Conservation (phyloP, 2,888 invertebrate species). For the Asteroscopus sphinx region DNA sequence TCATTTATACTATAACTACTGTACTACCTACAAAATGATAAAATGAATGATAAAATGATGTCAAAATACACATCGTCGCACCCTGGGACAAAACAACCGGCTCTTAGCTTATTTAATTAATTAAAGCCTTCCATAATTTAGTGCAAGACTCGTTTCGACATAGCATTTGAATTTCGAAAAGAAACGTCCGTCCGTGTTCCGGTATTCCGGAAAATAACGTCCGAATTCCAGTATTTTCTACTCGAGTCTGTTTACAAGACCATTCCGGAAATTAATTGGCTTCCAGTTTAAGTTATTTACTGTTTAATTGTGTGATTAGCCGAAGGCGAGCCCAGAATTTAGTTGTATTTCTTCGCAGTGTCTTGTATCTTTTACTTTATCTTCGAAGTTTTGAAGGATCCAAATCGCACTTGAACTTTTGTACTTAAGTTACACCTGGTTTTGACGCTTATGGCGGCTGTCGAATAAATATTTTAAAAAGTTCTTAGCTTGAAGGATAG, state of each 20-base stretch:
- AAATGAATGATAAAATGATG: conserved; percentile 3
- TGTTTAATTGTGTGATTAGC: conserved; percentile 48
- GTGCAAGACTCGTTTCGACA: conserved; percentile 24
- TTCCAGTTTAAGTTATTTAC: conserved; percentile 49
- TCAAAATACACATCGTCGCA: conserved; percentile 3
- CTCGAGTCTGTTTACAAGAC: conserved; percentile 40
- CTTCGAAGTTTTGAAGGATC: conserved; percentile 14
- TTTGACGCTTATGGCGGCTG: conserved; percentile 25
- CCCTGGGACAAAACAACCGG: conserved; percentile 3
- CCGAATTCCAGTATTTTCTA: conserved; percentile 19
- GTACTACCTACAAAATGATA: too few relatives aligned
- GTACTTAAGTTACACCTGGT: conserved; percentile 25
- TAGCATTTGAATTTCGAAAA: conserved; percentile 42
- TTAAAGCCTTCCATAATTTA: conserved; percentile 37
- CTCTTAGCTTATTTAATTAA: conserved; percentile 35
- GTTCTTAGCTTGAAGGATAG: conserved; percentile 24
- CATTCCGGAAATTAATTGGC: conserved; percentile 54
- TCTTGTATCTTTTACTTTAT: conserved; percentile 24
- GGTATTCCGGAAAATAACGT: conserved; percentile 8
- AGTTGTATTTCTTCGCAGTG: conserved; percentile 16
- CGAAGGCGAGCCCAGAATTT: conserved; percentile 17
- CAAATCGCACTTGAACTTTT: not conserved
- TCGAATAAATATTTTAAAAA: conserved; percentile 14
- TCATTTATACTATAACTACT: too few relatives aligned
- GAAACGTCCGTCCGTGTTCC: conserved; percentile 18